A percentile compares a stretch with the other conserved stretches of the same genome.
These are phyloP conservation scores for Heliconius ethilla DNA, from an alignment of 2,888 invertebrate genomes.

Conservation along the genomic window DNA sequence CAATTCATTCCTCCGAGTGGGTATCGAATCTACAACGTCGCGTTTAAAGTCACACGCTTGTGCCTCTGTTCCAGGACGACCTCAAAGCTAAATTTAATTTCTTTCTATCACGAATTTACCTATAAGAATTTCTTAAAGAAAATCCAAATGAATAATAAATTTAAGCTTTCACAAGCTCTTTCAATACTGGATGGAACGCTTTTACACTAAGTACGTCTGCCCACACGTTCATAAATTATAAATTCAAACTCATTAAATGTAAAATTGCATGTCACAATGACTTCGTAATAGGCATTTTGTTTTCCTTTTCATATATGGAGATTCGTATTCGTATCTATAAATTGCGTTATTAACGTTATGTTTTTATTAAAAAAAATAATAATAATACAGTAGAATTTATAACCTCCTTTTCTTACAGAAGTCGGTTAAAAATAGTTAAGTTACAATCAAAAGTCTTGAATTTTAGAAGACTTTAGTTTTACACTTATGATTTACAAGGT, in stretches of 20 bases:
- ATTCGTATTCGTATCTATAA: neutral
- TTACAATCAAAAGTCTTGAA: too few species aligned
- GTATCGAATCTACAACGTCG: neutral
- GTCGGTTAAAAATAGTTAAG: too few species aligned
- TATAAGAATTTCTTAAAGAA: neutral
- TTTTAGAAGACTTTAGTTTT: too few species aligned
- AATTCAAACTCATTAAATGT: constrained; percentile 26
- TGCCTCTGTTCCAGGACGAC: neutral
- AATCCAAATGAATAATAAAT: neutral
- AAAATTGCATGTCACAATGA: constrained; percentile 28
- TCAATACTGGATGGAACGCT: constrained; percentile 16
- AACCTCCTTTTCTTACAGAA: too few species aligned
- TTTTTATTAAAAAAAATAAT: too few species aligned
- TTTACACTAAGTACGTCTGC: constrained; percentile 40
- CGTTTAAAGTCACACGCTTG: neutral
- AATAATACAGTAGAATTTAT: too few species aligned
- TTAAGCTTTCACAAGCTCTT: neutral
- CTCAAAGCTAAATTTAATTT: neutral
- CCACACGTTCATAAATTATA: constrained; percentile 41
- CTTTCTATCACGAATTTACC: neutral
- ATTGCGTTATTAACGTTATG: neutral
- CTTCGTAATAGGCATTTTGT: neutral
- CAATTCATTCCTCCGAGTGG: neutral
- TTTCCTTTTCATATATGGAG: neutral
- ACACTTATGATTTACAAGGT: too few species aligned